These are phyloP conservation scores for Poecilia gillii DNA, from an alignment of 2,797 vertebrate species.

Conservation along the genomic window DNA sequence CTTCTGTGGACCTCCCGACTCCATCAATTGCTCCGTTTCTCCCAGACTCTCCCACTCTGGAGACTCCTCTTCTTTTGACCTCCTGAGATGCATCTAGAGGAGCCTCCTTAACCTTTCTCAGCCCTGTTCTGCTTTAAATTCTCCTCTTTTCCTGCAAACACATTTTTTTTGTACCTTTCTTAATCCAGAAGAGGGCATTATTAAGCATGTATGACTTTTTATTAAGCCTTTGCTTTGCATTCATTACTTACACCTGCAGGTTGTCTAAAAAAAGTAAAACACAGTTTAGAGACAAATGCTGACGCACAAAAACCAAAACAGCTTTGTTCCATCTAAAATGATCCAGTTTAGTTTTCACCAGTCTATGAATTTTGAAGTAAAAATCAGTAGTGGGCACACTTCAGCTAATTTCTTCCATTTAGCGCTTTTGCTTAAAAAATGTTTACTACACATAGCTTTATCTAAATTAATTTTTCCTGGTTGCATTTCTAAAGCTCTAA, in stretches of 20 bases:
- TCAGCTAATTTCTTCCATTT: background rate
- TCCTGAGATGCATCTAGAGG: slow-evolving; percentile 8
- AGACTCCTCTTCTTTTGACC: slow-evolving; percentile 18
- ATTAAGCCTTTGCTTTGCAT: slow-evolving; percentile 7
- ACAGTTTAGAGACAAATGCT: background rate
- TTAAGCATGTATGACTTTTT: slow-evolving; percentile 7
- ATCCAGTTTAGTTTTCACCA: background rate
- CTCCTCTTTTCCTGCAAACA: background rate
- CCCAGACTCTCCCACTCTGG: slow-evolving; percentile 12
- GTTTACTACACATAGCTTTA: background rate
- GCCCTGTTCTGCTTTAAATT: background rate
- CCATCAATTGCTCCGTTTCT: slow-evolving; percentile 39
- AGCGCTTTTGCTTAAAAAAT: too few species aligned
- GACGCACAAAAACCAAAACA: background rate
- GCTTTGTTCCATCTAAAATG: background rate
- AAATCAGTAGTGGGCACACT: background rate
- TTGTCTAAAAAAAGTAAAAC: background rate
- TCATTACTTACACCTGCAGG: background rate
- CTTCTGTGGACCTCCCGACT: slow-evolving; percentile 50
- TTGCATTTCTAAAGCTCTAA: background rate
- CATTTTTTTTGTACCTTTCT: background rate
- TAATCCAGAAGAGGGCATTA: background rate
- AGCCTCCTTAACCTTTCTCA: slow-evolving; percentile 1
- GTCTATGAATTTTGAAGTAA: background rate
- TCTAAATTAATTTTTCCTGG: too few species aligned